Percentiles rank a stretch among this genome's conserved stretches.
phyloP scores from a whole-genome alignment of 2,888 invertebrate genomes.

The Rosalia funebris region DNA sequence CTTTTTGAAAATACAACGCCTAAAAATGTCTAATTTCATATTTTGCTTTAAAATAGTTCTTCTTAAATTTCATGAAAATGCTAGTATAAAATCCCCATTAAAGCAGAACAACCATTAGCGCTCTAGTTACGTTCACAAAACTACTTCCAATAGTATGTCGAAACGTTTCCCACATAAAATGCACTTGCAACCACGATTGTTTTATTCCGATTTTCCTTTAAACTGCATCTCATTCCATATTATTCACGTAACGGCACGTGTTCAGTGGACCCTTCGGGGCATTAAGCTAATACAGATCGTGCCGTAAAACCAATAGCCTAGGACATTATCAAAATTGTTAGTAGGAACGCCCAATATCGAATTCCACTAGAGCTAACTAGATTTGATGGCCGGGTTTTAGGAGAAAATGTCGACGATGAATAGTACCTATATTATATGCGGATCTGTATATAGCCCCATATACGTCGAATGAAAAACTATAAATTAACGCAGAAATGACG shows the following conservation, averaged over 20 bases:
- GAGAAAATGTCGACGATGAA: too few species aligned
- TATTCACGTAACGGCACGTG: background rate
- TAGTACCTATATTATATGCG: too few species aligned
- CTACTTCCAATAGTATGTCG: background rate
- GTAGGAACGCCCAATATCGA: background rate
- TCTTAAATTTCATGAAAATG: too few species aligned
- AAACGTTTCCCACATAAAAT: background rate
- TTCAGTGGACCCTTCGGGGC: background rate
- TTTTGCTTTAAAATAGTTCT: too few species aligned
- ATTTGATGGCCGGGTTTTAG: background rate
- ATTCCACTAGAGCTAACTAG: background rate
- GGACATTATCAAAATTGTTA: constrained; percentile 3
- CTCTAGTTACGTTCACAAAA: background rate
- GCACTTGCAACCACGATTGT: background rate
- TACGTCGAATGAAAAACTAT: too few species aligned
- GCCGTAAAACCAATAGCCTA: constrained; percentile 1
- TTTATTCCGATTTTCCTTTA: background rate
- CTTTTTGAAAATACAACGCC: too few species aligned
- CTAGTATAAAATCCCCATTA: too few species aligned
- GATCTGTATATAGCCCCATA: too few species aligned
- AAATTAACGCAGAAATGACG: too few species aligned
- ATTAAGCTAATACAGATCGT: constrained; percentile 4
- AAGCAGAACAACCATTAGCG: too few species aligned
- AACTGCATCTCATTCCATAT: background rate
- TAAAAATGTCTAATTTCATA: too few species aligned